Evolutionary conservation across 2,888 invertebrate genomes (phyloP).

Genomic region (Drosophila mercatorum): DNA sequence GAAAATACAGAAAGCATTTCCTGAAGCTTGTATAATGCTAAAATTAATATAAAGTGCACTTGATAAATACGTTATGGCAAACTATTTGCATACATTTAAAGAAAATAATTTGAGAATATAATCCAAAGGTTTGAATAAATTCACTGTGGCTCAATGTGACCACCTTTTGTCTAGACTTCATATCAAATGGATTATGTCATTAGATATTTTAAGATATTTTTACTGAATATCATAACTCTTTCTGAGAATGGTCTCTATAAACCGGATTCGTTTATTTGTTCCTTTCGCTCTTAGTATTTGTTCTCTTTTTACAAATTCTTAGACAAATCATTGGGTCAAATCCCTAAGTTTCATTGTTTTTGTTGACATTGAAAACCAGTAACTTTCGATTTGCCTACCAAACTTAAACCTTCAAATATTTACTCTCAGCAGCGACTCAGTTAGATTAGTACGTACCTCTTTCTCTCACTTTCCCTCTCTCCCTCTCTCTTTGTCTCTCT

Average conservation of each 20-base stretch:
- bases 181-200: neutral
- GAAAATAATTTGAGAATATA: neutral
- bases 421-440: too few relatives aligned
- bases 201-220: neutral
- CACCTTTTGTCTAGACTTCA: neutral
- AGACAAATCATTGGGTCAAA: neutral
- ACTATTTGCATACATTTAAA: too few relatives aligned
- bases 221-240: neutral
- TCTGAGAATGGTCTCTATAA: neutral
- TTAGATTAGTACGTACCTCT: constrained; percentile 22
- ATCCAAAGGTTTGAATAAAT: neutral
- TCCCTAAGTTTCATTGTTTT: neutral
- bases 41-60: neutral
- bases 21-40: too few relatives aligned
- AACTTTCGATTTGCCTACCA: neutral
- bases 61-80: neutral
- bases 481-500: constrained; percentile 13
- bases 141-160: too few relatives aligned
- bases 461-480: constrained; percentile 23
- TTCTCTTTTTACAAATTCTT: neutral
- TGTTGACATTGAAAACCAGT: neutral
- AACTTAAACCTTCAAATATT: neutral
- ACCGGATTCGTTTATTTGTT: neutral
- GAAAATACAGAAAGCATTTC: too few relatives aligned
- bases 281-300: neutral